Conservation (phyloP, 37 sponge, comb jelly and placozoan species). For the Hormiphora californensis region DNA sequence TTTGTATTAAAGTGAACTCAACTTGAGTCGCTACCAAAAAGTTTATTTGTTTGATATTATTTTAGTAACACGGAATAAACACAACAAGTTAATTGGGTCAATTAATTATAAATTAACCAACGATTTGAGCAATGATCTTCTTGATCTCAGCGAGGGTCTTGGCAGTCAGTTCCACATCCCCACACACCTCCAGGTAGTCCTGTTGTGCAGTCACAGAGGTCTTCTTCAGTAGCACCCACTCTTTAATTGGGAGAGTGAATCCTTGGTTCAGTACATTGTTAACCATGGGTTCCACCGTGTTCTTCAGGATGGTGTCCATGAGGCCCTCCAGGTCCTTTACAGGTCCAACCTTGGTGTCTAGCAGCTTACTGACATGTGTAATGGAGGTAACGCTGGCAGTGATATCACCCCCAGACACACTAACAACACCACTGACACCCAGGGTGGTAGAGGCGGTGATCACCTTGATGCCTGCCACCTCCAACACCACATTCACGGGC, state of each 20-base stretch:
- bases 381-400: background rate
- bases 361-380: background rate
- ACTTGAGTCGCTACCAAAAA: too few relatives aligned
- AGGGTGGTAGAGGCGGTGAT: background rate
- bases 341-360: background rate
- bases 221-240: conserved; percentile 8
- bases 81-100: too few relatives aligned
- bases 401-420: background rate
- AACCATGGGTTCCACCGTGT: background rate
- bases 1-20: too few relatives aligned
- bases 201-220: background rate
- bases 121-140: background rate
- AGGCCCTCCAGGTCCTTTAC: background rate
- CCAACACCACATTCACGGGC: background rate
- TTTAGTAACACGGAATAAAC: too few relatives aligned
- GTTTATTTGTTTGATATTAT: too few relatives aligned
- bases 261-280: background rate
- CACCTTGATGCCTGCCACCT: background rate
- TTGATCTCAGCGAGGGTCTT: background rate
- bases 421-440: background rate
- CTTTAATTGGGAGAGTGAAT: background rate
- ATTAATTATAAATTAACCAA: too few relatives aligned
- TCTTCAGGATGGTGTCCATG: background rate
- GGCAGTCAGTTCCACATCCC: background rate
- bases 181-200: conserved; percentile 34